Percentiles rank a stretch among this genome's conserved stretches.
phyloP scores from a whole-genome alignment of 2,888 invertebrate species.

The Laothoe populi region DNA sequence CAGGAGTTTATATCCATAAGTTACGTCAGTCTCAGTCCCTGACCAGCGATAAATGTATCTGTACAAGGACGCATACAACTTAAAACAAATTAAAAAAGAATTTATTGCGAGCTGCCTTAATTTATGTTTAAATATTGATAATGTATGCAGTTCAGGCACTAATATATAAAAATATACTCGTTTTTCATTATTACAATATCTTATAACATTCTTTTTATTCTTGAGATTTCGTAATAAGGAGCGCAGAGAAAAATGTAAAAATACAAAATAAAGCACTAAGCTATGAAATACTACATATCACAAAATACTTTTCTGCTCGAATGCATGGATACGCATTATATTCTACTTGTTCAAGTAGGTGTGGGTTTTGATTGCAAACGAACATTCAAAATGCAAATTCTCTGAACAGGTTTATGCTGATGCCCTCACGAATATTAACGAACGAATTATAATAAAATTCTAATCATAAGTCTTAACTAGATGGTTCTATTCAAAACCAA shows the following conservation, averaged over 20 bases:
- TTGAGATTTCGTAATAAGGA: neutral
- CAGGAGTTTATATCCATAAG: neutral
- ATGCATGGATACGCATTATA: neutral
- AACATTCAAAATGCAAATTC: conserved; percentile 1
- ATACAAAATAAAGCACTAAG: neutral
- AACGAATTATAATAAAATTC: no score
- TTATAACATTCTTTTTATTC: neutral
- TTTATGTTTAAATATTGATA: neutral
- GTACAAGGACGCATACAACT: neutral
- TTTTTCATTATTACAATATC: neutral
- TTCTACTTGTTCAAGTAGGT: conserved; percentile 7
- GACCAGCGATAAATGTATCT: neutral
- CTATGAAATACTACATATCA: neutral
- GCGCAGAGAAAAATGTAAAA: neutral
- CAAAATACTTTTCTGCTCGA: neutral
- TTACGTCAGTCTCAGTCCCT: no score
- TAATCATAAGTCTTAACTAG: conserved; percentile 2
- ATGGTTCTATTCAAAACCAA: conserved; percentile 1
- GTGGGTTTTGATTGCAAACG: neutral
- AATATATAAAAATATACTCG: neutral
- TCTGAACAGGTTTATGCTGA: conserved; percentile 4
- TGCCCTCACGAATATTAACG: neutral
- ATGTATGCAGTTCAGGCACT: neutral
- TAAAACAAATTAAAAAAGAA: conserved; percentile 3
- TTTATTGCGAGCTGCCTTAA: neutral